Evolutionary conservation across 1,140 invertebrate species (phyloP).

Genomic region (Drosophila navojoa): DNA sequence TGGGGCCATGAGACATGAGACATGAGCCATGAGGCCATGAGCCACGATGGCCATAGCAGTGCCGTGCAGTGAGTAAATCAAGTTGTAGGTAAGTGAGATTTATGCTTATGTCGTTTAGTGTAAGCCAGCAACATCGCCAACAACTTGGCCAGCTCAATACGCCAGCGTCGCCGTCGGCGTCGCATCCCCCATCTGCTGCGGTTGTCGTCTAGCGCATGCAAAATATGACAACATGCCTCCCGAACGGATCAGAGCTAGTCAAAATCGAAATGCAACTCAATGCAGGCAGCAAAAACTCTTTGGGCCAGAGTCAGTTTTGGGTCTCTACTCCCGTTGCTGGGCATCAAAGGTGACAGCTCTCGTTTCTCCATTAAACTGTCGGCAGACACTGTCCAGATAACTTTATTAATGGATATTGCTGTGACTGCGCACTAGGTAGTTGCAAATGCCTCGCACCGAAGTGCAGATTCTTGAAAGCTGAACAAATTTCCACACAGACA

Average conservation of each 20-base stretch:
- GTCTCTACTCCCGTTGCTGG: conserved; percentile 5
- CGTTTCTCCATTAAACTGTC: conserved; percentile 10
- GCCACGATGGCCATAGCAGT: conserved; percentile 14
- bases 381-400: conserved; percentile 17
- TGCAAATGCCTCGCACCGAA: too few relatives aligned
- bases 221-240: conserved; percentile 69
- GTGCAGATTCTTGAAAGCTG: not conserved
- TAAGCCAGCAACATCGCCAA: conserved; percentile 66
- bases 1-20: conserved; percentile 28
- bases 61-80: conserved; percentile 69
- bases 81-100: conserved; percentile 82
- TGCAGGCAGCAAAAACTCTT: conserved; percentile 23
- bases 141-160: conserved; percentile 18
- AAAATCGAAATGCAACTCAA: conserved; percentile 34
- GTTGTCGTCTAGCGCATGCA: conserved; percentile 43
- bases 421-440: not conserved
- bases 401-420: conserved; percentile 10
- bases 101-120: conserved; percentile 80
- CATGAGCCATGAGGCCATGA: conserved; percentile 9
- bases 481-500: not conserved
- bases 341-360: conserved; percentile 24
- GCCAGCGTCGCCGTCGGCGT: not conserved
- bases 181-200: not conserved
- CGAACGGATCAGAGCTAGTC: conserved; percentile 52
- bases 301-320: conserved; percentile 4